Conservation (phyloP, 1,140 invertebrate genomes). For the Pseudomyrmex sp. region DNA sequence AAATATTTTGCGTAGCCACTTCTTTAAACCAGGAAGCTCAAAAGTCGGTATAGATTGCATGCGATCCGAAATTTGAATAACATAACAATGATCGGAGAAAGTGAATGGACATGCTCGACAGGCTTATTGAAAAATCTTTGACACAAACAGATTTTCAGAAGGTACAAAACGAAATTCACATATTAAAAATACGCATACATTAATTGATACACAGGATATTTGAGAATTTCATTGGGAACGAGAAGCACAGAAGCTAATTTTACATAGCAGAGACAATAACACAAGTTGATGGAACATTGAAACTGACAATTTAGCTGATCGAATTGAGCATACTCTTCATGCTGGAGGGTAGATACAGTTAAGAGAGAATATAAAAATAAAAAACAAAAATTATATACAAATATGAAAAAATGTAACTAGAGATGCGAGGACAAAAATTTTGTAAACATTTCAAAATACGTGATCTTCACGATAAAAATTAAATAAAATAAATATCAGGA, state of each 20-base stretch:
- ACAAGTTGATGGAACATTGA: constrained; percentile 19
- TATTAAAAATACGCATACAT: constrained; percentile 16
- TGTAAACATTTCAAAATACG: constrained; percentile 3
- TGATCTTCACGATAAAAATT: neutral
- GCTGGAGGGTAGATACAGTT: neutral
- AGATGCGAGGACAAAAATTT: constrained; percentile 18
- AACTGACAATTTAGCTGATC: constrained; percentile 24
- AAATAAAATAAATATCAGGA: constrained; percentile 23
- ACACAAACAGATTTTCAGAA: constrained; percentile 10
- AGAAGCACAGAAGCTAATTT: neutral
- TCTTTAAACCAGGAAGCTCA: constrained; percentile 76
- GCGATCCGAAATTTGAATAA: constrained; percentile 79
- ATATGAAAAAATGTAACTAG: neutral
- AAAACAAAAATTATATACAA: constrained; percentile 12
- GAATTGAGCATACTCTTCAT: constrained; percentile 16
- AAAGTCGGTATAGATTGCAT: constrained; percentile 85
- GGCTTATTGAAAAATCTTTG: constrained; percentile 11
- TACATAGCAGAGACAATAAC: constrained; percentile 25
- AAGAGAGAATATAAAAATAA: neutral
- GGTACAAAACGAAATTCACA: constrained; percentile 17
- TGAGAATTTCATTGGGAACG: constrained; percentile 6
- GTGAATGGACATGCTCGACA: constrained; percentile 61
- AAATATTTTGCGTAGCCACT: constrained; percentile 69
- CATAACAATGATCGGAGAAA: constrained; percentile 60
- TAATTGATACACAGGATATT: constrained; percentile 22